Base-by-base conservation (phyloP, 1,140 invertebrate genomes). In the Meloidogyne chitwoodi region DNA sequence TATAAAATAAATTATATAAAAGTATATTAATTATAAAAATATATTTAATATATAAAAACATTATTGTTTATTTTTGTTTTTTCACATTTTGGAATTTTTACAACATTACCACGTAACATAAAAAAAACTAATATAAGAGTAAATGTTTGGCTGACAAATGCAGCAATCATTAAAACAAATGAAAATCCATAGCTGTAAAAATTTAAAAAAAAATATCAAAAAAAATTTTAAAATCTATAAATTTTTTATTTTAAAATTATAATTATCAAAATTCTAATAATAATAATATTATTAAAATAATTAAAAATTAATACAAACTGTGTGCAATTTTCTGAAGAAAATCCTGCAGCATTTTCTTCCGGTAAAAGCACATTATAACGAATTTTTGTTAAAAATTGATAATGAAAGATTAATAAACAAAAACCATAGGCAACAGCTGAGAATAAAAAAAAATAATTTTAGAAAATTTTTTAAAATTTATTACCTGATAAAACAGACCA, bases 401-500 rank as follows among this genome's bases (percentile, higher is more conserved):
- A 61, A 24, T 77, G 74, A 41, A 77, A 77, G 8, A 77, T 29
- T 22, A 65, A 19, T 66, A 34, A 22, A 41, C 41, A 41, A 67
- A 68, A 26, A 19, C 61, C 74, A 41, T 77, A 64, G 14, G 75
- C 68, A 14, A 67, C 41, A 29, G 38, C 76, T 77, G 56, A 16
- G 4, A 34, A 22, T 11, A 70, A 38, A 16, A 16, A 3, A 38
- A 8, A 38, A 3, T 3, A 31, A 3, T 31, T 31, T 38, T 38
- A 38, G 10, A 38, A 38, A 38, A 38, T 38, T 38, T 6, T 38
- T 26, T 48, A 38, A 11, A 63, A 79, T 31, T 27, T 56, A n/a
- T n/a, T n/a, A 75, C 78, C 34, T 12, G 68, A 74, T 4, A 79
- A n/a, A 22, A 48, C 24, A 11, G 38, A 24, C 78, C 78, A 79